These are phyloP conservation scores for Anorthoa munda DNA, from an alignment of 2,888 invertebrate species.

Conservation along the genomic window DNA sequence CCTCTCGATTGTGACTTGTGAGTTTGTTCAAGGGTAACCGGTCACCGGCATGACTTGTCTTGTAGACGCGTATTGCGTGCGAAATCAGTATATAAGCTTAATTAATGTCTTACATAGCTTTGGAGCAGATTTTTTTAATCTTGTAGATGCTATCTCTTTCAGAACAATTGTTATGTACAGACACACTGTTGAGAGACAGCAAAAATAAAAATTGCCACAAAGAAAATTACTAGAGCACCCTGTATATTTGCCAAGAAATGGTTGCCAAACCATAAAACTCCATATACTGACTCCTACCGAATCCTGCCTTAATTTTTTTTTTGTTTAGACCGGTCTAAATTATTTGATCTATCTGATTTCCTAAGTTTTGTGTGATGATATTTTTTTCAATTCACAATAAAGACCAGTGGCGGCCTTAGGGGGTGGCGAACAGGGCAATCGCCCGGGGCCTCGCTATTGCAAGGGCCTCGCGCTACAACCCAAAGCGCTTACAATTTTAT, in stretches of 20 bases:
- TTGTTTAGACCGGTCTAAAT: too few relatives aligned
- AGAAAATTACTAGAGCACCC: not conserved
- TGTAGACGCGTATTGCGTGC: conserved; percentile 3
- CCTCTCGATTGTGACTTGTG: conserved; percentile 48
- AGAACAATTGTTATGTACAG: not conserved
- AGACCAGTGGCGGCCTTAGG: too few relatives aligned
- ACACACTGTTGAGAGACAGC: not conserved
- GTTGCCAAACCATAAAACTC: too few relatives aligned
- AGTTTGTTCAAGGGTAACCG: conserved; percentile 58
- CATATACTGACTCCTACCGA: too few relatives aligned
- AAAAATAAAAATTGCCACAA: conserved; percentile 1
- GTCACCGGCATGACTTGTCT: conserved; percentile 9
- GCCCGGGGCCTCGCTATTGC: too few relatives aligned
- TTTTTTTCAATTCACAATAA: too few relatives aligned
- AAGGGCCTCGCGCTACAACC: too few relatives aligned
- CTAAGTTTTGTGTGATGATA: too few relatives aligned
- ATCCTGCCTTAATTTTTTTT: too few relatives aligned
- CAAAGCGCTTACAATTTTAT: too few relatives aligned
- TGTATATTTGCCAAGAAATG: not conserved
- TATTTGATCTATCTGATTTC: too few relatives aligned
- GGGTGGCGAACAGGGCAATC: too few relatives aligned
- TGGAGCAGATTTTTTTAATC: conserved; percentile 2
- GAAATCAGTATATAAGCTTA: conserved; percentile 17
- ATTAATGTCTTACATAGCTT: conserved; percentile 9
- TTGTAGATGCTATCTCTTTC: not conserved